Evolutionary conservation across 2,797 vertebrate genomes (phyloP).

Genomic region (Propithecus perrieri): DNA sequence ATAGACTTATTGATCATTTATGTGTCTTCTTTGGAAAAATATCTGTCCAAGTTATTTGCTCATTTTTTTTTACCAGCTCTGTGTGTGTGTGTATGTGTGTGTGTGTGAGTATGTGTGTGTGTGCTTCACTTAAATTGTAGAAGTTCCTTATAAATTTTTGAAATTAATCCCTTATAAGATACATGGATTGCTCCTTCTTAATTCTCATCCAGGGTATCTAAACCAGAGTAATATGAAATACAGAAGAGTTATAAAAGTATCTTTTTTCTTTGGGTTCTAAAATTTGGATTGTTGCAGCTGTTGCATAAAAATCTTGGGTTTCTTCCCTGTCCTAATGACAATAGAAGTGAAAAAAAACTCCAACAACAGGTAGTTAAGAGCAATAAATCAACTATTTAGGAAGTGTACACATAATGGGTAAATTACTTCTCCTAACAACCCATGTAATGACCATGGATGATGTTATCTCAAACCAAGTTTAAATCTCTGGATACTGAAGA

Average conservation of each 20-base stretch:
- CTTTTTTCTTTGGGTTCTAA: not conserved
- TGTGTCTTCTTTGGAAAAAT: not conserved
- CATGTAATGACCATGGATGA: not conserved
- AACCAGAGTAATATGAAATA: not conserved
- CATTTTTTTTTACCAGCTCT: not conserved
- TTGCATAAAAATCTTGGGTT: not conserved
- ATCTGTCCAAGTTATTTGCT: not conserved
- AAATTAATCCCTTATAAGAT: not conserved
- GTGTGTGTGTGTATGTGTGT: not conserved
- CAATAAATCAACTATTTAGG: not conserved
- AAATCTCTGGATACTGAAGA: constrained; percentile 57
- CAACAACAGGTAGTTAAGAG: not conserved
- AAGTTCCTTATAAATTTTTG: not conserved
- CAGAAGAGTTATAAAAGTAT: not conserved
- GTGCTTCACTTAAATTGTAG: not conserved
- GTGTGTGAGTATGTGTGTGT: not conserved
- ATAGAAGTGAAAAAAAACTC: not conserved
- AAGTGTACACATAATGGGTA: not conserved
- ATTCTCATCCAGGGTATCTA: not conserved
- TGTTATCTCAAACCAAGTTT: constrained; percentile 22
- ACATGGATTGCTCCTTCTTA: not conserved
- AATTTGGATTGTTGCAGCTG: not conserved
- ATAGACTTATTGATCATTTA: not conserved
- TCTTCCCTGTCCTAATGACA: not conserved
- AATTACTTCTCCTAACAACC: not conserved